Evolutionary conservation across 2,888 invertebrate species (phyloP), one percentile per base, ranked within the genome.

Genomic region (Idaea straminata): DNA sequence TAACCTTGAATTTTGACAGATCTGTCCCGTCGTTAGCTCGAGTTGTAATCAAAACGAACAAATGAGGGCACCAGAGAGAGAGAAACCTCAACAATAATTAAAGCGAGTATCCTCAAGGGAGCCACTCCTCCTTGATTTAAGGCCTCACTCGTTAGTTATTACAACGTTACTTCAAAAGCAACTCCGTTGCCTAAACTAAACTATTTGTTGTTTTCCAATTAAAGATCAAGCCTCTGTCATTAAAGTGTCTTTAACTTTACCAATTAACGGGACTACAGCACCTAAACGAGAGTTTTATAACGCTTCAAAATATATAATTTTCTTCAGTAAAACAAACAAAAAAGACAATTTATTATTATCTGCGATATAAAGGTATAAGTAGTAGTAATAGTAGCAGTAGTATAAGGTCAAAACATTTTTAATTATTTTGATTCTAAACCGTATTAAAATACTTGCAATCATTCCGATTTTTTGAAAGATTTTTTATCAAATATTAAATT

Each of bases 191-290:
- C 13, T 47, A 13, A 13, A 7, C 13, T 47, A 47, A 47, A 47
- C 47, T 47, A 47, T 47, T 47, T 47, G 47, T 47, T 47, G 47
- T 47, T 47, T 47, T 47, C 47, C 47, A 47, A 47, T 47, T 47
- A 47, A 47, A 47, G 47, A 47, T 47, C 47, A 47, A 13, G 13
- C 47, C 47, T 47, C 47, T 47, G 47, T 47, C 47, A 47, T 47
- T 47, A 47, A 47, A 47, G 47, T 13, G 7, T 47, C 47, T 10
- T 47, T 47, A 47, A 80, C 71, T 81, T 81, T 76, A 72, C 74
- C 77, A 77, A 80, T 81, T 80, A 80, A 67, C 71, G 72, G 71
- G 74, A 75, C 73, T 69, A 64, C 65, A 71, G 25, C 2, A 25
- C 25, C 2, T 25, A 25, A 25, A 25, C 25, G 25, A 25, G 2